Evolutionary conservation across 2,113 vertebrate genomes (phyloP), one percentile per base, ranked within the genome.

Genomic region (Sterna hirundo): DNA sequence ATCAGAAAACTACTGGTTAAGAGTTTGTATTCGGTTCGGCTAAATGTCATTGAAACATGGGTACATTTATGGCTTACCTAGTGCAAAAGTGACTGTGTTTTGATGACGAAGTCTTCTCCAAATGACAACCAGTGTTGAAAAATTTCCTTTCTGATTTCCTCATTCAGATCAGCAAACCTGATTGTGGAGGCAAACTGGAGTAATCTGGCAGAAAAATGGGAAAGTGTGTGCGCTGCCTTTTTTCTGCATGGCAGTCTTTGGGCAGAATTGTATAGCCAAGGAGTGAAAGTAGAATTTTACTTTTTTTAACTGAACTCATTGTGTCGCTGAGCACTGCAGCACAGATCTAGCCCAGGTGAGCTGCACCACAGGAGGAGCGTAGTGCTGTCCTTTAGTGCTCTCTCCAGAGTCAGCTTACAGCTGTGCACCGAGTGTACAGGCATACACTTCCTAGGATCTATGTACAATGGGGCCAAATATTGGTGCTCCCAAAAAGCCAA

Each of bases 281-380:
- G 68, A 64, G 6, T 17, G 18, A 91, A 76, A 25, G 9, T 2
- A 49, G 23, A 66, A 66, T 75, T 66, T 54, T 77, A 29, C 5
- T 8, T 55, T 29, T 72, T 58, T 54, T n/a, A 1, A 27, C 27
- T 55, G 36, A 88, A 65, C 7, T 68, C n/a, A 47, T 36, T 27
- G 13, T 34, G 15, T 32, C 12, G 14, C 23, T 29, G 13, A 82
- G 8, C 20, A 30, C 4, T 69, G 70, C 86, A 42, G 9, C 20
- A 75, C 6, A 36, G 52, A n/a, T 14, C 32, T 10, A 36, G 13
- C 4, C 15, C 15, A 18, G 15, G 13, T 51, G 51, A 77, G 40
- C 40, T 57, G 6, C 13, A 7, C 9, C 46, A 38, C 23, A 11
- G 7, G 9, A 61, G 30, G 17, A 61, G 10, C 0, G 0, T 4